phyloP scores from a whole-genome alignment of 2,113 vertebrate species.

The Mus pahari region DNA sequence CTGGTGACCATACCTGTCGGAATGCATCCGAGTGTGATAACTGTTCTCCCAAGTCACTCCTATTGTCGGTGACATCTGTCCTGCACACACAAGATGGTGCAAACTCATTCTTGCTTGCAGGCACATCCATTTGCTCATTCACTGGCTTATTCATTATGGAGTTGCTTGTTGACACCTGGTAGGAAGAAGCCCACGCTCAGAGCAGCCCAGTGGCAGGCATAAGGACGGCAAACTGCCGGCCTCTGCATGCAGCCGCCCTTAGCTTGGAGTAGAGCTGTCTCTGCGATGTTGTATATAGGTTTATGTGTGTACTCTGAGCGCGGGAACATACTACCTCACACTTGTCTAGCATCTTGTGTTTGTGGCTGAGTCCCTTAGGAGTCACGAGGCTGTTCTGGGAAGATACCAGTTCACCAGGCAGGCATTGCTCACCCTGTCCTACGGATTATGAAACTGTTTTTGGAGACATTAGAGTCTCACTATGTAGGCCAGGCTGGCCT shows the following conservation, averaged over 20 bases:
- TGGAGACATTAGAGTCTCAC: background rate
- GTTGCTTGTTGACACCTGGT: background rate
- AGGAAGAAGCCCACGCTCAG: background rate
- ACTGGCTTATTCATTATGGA: background rate
- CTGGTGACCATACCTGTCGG: no score
- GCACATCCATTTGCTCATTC: background rate
- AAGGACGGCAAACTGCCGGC: background rate
- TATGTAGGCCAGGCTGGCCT: background rate
- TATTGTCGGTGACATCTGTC: background rate
- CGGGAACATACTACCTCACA: no score
- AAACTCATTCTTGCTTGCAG: background rate
- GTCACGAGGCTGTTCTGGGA: background rate
- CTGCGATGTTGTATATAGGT: background rate
- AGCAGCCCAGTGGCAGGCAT: rapidly evolving
- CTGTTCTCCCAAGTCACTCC: background rate
- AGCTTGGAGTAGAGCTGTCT: background rate
- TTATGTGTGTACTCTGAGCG: background rate
- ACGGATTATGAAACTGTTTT: background rate
- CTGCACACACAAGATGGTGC: background rate
- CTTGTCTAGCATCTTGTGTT: background rate
- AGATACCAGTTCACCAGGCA: background rate
- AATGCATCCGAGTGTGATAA: background rate
- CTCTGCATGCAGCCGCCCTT: background rate
- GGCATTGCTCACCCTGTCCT: background rate
- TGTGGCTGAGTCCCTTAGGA: background rate